These are phyloP conservation scores for Heliconius hermathena DNA, from an alignment of 1,140 invertebrate species.

Conservation along the genomic window DNA sequence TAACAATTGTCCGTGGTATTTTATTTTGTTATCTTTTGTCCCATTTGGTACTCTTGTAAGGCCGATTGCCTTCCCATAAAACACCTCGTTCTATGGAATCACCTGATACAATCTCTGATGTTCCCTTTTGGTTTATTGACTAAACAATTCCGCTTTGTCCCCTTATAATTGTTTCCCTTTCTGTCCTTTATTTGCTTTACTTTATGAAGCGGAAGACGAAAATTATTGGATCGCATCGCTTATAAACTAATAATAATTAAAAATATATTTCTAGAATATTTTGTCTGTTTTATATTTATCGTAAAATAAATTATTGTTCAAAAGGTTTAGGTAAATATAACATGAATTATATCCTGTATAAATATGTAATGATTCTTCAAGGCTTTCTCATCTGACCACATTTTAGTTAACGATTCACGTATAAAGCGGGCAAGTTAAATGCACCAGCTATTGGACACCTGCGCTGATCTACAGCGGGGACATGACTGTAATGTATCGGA, in stretches of 20 bases:
- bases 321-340: not conserved
- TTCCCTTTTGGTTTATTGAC: conserved; percentile 52
- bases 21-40: conserved; percentile 39
- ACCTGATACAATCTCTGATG: conserved; percentile 53
- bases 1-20: conserved; percentile 37
- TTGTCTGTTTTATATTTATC: not conserved
- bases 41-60: conserved; percentile 37
- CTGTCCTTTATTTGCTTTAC: conserved; percentile 52
- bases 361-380: not conserved
- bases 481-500: conserved; percentile 60
- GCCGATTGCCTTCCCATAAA: conserved; percentile 55
- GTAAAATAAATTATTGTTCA: not conserved
- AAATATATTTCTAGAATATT: conserved; percentile 5
- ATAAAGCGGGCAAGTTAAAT: conserved; percentile 47
- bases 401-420: conserved; percentile 59
- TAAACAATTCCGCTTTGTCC: conserved; percentile 57
- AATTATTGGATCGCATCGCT: conserved; percentile 35
- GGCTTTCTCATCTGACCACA: conserved; percentile 40
- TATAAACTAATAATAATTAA: conserved; percentile 24
- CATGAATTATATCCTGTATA: not conserved
- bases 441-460: conserved; percentile 57
- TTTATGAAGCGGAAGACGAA: conserved; percentile 48
- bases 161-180: conserved; percentile 57
- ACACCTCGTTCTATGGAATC: conserved; percentile 55
- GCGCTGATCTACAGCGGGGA: conserved; percentile 57